Evolutionary conservation across 2,113 vertebrate genomes (phyloP).

Genomic region (Mobula hypostoma): DNA sequence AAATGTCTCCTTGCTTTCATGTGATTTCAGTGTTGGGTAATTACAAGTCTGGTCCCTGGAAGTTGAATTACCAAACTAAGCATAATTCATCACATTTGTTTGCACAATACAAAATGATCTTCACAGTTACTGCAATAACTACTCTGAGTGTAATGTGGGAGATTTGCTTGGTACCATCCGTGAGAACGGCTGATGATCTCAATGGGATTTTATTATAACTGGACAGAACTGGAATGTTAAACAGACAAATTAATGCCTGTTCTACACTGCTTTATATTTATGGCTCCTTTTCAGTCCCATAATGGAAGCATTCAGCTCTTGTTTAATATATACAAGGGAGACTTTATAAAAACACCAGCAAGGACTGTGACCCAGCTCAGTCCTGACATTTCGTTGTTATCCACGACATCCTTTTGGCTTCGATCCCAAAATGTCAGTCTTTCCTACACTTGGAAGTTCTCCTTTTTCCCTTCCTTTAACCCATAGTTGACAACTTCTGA

Average conservation of each 20-base stretch:
- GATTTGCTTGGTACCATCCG: neutral
- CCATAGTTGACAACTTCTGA: neutral
- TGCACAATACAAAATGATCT: neutral
- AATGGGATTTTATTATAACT: neutral
- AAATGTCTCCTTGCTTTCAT: no score
- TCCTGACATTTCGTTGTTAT: neutral
- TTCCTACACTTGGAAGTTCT: neutral
- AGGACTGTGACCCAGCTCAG: neutral
- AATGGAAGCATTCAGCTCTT: neutral
- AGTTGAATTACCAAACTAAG: neutral
- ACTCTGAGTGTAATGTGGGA: neutral
- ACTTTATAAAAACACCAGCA: neutral
- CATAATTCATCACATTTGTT: neutral
- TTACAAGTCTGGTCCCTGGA: neutral
- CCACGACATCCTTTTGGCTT: constrained; percentile 1
- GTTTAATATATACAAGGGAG: neutral
- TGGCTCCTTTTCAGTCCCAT: neutral
- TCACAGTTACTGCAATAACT: neutral
- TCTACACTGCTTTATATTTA: neutral
- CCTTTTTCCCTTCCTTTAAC: neutral
- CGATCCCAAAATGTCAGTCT: neutral
- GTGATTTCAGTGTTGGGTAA: neutral
- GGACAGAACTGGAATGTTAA: neutral
- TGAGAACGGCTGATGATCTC: neutral
- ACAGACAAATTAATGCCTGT: neutral